phyloP scores from a whole-genome alignment of 2,888 invertebrate species.

The Parnassius orleans region DNA sequence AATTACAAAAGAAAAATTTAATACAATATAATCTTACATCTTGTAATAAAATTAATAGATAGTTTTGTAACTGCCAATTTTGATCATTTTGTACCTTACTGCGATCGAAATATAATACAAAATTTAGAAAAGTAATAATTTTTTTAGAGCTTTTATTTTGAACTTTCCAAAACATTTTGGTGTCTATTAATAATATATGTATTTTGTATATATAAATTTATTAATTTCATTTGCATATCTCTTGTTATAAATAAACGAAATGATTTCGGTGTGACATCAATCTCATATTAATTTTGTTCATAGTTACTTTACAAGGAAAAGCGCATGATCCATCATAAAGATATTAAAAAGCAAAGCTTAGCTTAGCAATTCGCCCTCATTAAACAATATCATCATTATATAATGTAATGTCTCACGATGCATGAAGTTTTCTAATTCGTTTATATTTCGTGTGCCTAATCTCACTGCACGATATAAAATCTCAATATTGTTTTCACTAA shows the following conservation, averaged over 20 bases:
- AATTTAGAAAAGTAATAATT: background rate
- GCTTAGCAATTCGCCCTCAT: constrained; percentile 13
- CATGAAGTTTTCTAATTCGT: background rate
- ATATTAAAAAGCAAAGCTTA: constrained; percentile 2
- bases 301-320: background rate
- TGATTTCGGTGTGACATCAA: background rate
- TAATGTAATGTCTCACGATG: background rate
- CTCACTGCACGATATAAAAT: background rate
- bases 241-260: background rate
- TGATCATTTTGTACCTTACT: background rate
- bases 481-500: constrained; percentile 31
- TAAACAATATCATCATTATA: background rate
- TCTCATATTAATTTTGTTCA: background rate
- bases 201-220: no score
- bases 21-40: no score
- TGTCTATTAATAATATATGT: no score
- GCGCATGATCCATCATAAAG: constrained; percentile 3
- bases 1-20: no score
- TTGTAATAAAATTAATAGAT: no score
- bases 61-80: no score
- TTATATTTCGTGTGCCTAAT: background rate
- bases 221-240: no score
- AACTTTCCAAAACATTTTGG: no score
- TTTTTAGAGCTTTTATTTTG: no score
- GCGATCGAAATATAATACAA: background rate